Conservation (phyloP, 1,140 invertebrate genomes). For the Drosophila bifasciata region DNA sequence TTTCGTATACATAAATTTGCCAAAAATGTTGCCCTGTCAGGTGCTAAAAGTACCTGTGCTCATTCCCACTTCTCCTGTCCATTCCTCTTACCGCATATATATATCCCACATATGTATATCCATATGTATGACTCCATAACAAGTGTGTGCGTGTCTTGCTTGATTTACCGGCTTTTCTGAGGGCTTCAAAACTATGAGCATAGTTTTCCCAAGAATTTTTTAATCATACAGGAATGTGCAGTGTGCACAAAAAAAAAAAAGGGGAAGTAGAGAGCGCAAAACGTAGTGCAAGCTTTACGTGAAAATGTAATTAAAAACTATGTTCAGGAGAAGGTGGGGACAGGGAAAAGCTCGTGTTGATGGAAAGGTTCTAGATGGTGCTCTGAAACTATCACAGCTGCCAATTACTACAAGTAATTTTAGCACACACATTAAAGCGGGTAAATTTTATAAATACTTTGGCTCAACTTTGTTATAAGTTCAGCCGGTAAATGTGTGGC, state of each 20-base stretch:
- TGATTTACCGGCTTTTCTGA: constrained; percentile 72
- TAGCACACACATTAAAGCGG: constrained; percentile 40
- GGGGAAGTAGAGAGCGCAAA: constrained; percentile 2
- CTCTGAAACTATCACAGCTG: constrained; percentile 33
- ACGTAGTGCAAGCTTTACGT: constrained; percentile 31
- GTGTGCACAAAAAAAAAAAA: constrained; percentile 36
- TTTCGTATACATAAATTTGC: constrained; percentile 72
- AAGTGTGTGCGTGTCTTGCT: constrained; percentile 51
- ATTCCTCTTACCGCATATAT: not conserved
- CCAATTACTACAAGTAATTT: constrained; percentile 42
- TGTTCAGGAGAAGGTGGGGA: too few species aligned
- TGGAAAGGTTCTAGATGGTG: not conserved
- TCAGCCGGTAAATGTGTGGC: not conserved
- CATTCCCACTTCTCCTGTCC: constrained; percentile 7
- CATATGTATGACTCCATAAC: constrained; percentile 17
- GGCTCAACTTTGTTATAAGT: constrained; percentile 1
- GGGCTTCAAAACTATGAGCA: constrained; percentile 48
- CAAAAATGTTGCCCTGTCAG: constrained; percentile 26
- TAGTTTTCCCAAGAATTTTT: constrained; percentile 77
- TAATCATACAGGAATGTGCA: constrained; percentile 63
- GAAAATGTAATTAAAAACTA: constrained; percentile 63
- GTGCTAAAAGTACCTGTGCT: too few species aligned
- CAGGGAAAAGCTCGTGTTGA: constrained; percentile 11
- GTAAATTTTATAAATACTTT: constrained; percentile 42
- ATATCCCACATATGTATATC: constrained; percentile 3